A percentile compares a stretch with the other conserved stretches of the same genome.
Conservation (phyloP, 35 echinoderm and acorn worm genomes). For the Stichopus chloronotus region DNA sequence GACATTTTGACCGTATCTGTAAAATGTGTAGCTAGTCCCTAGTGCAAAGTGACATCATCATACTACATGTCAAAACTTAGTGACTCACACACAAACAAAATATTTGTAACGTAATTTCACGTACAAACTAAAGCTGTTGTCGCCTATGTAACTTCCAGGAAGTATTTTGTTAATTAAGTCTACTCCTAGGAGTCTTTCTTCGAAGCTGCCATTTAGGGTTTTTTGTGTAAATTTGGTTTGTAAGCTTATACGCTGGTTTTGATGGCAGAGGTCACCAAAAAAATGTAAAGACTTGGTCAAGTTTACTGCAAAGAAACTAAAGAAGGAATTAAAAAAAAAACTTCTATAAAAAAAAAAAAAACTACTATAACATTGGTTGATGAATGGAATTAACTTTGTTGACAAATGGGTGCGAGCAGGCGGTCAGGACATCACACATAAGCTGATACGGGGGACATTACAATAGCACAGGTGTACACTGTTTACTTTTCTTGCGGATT, state of each 20-base stretch:
- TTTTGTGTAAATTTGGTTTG: neutral
- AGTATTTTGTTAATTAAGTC: too few species aligned
- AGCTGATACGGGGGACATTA: neutral
- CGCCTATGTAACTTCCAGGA: too few species aligned
- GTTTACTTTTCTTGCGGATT: conserved; percentile 10
- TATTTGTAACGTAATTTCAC: too few species aligned
- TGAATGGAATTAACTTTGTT: conserved; percentile 12
- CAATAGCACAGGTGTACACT: conserved; percentile 31
- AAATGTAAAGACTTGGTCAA: neutral
- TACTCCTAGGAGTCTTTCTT: too few species aligned
- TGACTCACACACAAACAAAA: too few species aligned
- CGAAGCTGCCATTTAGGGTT: too few species aligned
- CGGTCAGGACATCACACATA: conserved; percentile 32
- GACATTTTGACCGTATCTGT: too few species aligned
- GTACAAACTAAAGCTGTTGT: too few species aligned
- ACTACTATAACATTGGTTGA: neutral
- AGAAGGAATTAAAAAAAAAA: neutral
- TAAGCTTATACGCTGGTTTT: neutral
- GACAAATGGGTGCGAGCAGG: conserved; percentile 25
- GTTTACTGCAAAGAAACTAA: neutral
- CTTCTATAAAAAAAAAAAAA: neutral
- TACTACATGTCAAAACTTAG: too few species aligned
- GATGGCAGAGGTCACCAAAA: neutral
- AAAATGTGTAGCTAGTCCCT: too few species aligned
- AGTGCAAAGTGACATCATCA: too few species aligned